Evolutionary conservation across 2,888 invertebrate genomes (phyloP).

Genomic region (Campopleginae sp.): DNA sequence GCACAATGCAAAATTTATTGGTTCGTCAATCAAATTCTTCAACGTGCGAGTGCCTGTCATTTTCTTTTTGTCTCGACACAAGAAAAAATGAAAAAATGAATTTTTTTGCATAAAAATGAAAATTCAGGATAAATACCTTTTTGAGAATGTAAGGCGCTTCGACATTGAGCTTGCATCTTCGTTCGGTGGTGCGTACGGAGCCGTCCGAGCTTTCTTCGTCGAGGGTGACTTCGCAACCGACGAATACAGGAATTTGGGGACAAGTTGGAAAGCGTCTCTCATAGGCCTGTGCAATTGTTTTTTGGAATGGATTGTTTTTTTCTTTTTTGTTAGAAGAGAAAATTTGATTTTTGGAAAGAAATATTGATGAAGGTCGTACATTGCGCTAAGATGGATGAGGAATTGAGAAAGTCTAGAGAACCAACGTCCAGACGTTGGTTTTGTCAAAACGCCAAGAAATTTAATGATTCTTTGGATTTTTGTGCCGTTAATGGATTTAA

Average conservation of each 20-base stretch:
- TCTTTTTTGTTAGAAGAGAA: background rate
- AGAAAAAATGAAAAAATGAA: no score
- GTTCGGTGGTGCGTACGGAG: slow-evolving; percentile 91
- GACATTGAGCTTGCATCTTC: slow-evolving; percentile 95
- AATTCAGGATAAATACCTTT: slow-evolving; percentile 87
- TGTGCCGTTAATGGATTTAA: background rate
- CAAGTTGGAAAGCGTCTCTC: slow-evolving; percentile 97
- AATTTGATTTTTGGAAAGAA: background rate
- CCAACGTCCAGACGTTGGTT: slow-evolving; percentile 31
- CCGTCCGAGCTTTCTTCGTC: slow-evolving; percentile 92
- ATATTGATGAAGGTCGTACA: slow-evolving; percentile 6
- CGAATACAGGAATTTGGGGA: slow-evolving; percentile 96
- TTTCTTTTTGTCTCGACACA: no score
- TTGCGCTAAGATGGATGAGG: slow-evolving; percentile 47
- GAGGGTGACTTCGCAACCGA: slow-evolving; percentile 92
- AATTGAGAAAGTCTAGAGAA: slow-evolving; percentile 39
- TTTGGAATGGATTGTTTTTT: slow-evolving; percentile 12
- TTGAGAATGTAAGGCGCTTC: slow-evolving; percentile 97
- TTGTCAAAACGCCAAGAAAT: background rate
- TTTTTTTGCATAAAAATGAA: no score
- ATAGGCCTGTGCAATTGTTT: slow-evolving; percentile 89
- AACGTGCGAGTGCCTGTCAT: no score
- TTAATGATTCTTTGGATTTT: background rate
- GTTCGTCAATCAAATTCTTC: no score
- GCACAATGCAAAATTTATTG: no score